phyloP scores from a whole-genome alignment of 2,888 invertebrate genomes.

The Eilema sororculum region DNA sequence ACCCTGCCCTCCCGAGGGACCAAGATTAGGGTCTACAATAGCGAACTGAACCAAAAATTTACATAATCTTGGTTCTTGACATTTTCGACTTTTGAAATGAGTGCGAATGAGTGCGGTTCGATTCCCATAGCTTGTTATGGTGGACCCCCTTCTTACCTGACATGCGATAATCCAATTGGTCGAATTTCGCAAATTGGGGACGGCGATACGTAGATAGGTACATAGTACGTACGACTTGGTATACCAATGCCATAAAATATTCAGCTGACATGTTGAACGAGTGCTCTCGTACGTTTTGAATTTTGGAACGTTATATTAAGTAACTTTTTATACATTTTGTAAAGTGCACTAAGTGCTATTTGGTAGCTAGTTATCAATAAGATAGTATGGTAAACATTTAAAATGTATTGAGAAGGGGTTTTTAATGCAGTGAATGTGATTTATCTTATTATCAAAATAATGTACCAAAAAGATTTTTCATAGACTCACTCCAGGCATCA shows the following conservation, averaged over 20 bases:
- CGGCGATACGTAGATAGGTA: neutral
- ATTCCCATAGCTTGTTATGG: constrained; percentile 42
- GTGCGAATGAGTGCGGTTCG: constrained; percentile 48
- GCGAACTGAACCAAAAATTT: constrained; percentile 68
- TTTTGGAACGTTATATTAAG: neutral
- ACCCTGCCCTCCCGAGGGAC: constrained; percentile 52
- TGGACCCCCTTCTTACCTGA: constrained; percentile 42
- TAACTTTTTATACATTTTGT: neutral
- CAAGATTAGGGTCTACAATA: constrained; percentile 67
- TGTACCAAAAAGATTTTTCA: too few relatives aligned
- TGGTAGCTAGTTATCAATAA: neutral
- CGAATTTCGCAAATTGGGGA: constrained; percentile 19
- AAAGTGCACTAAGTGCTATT: neutral
- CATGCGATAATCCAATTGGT: constrained; percentile 20
- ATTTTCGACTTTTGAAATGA: constrained; percentile 45
- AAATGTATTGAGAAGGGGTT: too few relatives aligned
- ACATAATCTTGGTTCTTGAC: constrained; percentile 62
- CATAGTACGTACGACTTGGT: constrained; percentile 1
- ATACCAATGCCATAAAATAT: constrained; percentile 35
- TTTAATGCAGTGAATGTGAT: too few relatives aligned
- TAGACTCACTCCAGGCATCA: too few relatives aligned
- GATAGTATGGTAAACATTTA: neutral
- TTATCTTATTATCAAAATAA: too few relatives aligned
- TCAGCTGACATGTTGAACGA: constrained; percentile 20
- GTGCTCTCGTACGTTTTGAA: neutral